Evolutionary conservation across 2,888 invertebrate species (phyloP), one percentile per base, ranked within the genome.

Genomic region (Crossocerus cetratus): DNA sequence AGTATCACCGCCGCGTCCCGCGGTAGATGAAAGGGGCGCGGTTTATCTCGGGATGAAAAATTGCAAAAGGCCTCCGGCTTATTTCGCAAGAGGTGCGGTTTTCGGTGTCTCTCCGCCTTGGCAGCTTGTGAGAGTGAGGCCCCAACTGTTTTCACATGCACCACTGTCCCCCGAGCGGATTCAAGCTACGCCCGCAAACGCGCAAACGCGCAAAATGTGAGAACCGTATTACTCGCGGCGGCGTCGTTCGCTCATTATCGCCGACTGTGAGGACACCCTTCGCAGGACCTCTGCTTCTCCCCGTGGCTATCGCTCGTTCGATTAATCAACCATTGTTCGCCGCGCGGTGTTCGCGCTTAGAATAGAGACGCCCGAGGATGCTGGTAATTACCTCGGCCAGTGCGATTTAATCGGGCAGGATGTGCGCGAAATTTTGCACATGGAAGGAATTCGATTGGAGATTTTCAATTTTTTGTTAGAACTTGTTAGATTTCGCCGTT

Each of bases 131-230:
- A 71, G 65, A 71, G 76, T 71, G 69, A 73, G 45, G 62, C 60
- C 65, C 49, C 56, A 43, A 65, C 69, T 60, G 70, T 79, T 69
- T 80, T 82, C 76, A 71, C 76, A 78, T 70, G 68, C 32, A 11
- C 32, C 11, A 32, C 32, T 32, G 49, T 54, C 53, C 21, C 18
- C 8, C 59, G 75, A 56, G 66, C 76, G 69, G 69, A 64, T 76
- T 70, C 70, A 76, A 72, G 68, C 72, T 69, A 72, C 78, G 80
- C 77, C 78, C 69, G 70, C 81, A n/a, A n/a, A n/a, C n/a, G n/a
- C n/a, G n/a, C n/a, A n/a, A n/a, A n/a, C n/a, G n/a, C n/a, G n/a
- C n/a, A 70, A 74, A 77, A 81, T 69, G 69, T 76, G 68, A 71
- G 70, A 76, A 70, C 75, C 53, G 69, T 75, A 75, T 74, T 69